A percentile compares a stretch with the other conserved stretches of the same genome.
Conservation (phyloP, 2,797 vertebrate species). For the Rhyacichthys aspro region DNA sequence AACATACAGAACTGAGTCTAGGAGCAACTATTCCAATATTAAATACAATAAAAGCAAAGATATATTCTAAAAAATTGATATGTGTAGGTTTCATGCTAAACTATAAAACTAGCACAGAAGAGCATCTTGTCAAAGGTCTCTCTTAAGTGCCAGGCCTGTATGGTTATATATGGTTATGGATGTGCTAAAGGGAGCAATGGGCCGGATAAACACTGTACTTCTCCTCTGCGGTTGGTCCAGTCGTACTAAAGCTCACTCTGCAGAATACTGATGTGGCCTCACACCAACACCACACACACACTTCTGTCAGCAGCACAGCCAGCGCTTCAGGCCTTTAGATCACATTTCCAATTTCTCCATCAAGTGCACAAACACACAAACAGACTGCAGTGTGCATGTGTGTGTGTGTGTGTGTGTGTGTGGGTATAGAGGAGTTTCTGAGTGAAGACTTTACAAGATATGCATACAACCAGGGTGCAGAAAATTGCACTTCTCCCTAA, state of each 20-base stretch:
- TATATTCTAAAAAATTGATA: too few relatives aligned
- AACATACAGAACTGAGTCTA: too few relatives aligned
- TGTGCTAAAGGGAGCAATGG: slow-evolving; percentile 9
- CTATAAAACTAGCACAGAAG: too few relatives aligned
- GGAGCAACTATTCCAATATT: too few relatives aligned
- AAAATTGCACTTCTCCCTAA: background rate
- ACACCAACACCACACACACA: slow-evolving; percentile 53
- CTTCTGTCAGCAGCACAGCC: slow-evolving; percentile 36
- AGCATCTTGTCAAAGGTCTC: slow-evolving; percentile 13
- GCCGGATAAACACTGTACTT: slow-evolving; percentile 26
- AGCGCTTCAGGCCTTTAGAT: slow-evolving; percentile 47
- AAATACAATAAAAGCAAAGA: too few relatives aligned
- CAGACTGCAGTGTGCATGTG: slow-evolving; percentile 14
- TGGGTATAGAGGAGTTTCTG: background rate
- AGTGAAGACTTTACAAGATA: background rate
- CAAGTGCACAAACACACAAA: slow-evolving; percentile 32
- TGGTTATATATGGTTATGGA: slow-evolving; percentile 11
- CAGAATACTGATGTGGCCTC: slow-evolving; percentile 65
- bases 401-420: too few relatives aligned
- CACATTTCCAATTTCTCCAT: slow-evolving; percentile 53
- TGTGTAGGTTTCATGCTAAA: too few relatives aligned
- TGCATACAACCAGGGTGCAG: slow-evolving; percentile 2
- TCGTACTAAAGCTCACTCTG: slow-evolving; percentile 36
- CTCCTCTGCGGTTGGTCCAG: slow-evolving; percentile 33
- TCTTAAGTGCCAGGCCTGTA: background rate